Conservation (phyloP, 2,797 vertebrate species). For the Oreochromis mossambicus region DNA sequence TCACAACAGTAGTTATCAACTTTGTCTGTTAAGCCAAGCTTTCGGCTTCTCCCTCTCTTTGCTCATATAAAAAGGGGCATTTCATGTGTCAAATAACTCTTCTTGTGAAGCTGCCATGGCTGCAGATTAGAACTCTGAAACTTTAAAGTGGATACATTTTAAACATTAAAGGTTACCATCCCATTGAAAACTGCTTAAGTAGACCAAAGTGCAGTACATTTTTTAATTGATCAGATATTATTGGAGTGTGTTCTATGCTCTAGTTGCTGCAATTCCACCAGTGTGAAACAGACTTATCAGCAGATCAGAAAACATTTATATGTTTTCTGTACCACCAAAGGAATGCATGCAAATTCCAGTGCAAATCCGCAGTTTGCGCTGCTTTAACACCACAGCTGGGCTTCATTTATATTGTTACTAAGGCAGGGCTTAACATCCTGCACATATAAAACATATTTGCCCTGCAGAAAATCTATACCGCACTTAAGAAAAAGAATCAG, state of each 20-base stretch:
- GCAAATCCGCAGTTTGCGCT: not conserved
- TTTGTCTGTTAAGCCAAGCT: not conserved
- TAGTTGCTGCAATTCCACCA: not conserved
- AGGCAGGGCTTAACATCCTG: rapidly evolving
- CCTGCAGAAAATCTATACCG: not conserved
- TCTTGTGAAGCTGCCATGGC: not conserved
- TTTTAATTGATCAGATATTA: not conserved
- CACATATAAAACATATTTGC: not conserved
- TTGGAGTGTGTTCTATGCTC: not conserved
- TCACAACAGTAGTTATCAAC: not conserved
- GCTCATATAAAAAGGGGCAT: not conserved
- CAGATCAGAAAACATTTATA: not conserved
- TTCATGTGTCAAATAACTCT: not conserved
- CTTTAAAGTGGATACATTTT: not conserved
- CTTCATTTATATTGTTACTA: not conserved
- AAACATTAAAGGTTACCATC: not conserved
- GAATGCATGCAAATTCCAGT: not conserved
- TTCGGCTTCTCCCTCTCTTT: rapidly evolving
- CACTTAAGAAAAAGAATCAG: not conserved
- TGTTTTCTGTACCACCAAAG: not conserved
- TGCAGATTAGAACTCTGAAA: not conserved
- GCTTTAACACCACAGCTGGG: not conserved
- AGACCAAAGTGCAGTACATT: not conserved
- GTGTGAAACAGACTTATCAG: not conserved
- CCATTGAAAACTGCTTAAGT: not conserved